A percentile compares a stretch with the other conserved stretches of the same genome.
phyloP scores from a whole-genome alignment of 2,113 vertebrate species.

The Pelusios castaneus region DNA sequence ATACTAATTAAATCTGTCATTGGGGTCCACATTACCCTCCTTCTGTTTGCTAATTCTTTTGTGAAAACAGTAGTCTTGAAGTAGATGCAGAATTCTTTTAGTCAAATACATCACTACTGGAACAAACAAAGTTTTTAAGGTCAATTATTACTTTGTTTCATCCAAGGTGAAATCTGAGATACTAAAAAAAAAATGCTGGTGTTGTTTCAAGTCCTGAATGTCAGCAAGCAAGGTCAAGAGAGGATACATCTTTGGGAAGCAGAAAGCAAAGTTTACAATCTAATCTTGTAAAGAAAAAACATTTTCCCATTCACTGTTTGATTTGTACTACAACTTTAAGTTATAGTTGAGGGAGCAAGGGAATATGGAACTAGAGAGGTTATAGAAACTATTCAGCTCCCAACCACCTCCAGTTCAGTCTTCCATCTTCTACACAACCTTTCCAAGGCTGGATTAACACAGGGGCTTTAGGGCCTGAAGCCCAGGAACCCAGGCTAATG shows the following conservation, averaged over 20 bases:
- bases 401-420: not conserved
- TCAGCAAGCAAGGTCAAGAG: slow-evolving; percentile 1
- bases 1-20: not conserved
- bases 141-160: not conserved
- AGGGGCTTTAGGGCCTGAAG: too few species aligned
- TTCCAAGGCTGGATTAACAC: not conserved
- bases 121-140: slow-evolving; percentile 31
- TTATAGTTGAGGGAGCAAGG: fast-evolving
- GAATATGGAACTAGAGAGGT: not conserved
- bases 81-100: slow-evolving; percentile 31
- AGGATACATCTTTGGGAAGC: fast-evolving
- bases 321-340: fast-evolving
- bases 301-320: fast-evolving
- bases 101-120: not conserved
- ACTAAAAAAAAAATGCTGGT: not conserved
- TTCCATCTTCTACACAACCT: not conserved
- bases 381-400: fast-evolving
- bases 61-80: slow-evolving; percentile 16
- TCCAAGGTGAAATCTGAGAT: not conserved
- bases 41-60: not conserved
- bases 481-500: too few species aligned
- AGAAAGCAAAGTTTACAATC: not conserved
- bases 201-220: not conserved
- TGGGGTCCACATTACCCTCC: not conserved
- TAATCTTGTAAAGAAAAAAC: not conserved